Evolutionary conservation across 2,113 vertebrate genomes (phyloP).

Genomic region (Planiliza haematocheilus): DNA sequence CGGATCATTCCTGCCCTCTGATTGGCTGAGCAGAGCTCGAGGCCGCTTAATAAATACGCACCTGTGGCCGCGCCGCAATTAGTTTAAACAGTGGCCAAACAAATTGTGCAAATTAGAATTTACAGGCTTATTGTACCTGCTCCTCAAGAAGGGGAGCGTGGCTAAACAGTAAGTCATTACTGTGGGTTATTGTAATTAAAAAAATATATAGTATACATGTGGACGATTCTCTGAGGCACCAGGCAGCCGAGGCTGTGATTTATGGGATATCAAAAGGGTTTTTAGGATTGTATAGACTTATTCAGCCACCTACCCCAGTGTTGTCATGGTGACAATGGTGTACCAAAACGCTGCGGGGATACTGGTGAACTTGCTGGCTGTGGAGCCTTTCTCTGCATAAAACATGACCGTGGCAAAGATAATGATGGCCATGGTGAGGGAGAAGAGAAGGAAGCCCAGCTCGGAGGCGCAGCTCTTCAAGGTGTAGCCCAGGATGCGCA

Average conservation of each 20-base stretch:
- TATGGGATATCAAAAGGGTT: neutral
- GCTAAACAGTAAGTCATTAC: neutral
- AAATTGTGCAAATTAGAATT: neutral
- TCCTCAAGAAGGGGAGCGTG: neutral
- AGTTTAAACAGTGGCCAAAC: constrained; percentile 1
- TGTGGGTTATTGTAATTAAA: neutral
- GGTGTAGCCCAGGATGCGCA: constrained; percentile 98
- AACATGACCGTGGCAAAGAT: constrained; percentile 99
- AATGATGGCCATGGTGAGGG: constrained; percentile 99
- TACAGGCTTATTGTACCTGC: neutral
- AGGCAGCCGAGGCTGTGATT: neutral
- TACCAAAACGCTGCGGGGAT: constrained; percentile 99
- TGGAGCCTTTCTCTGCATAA: constrained; percentile 98
- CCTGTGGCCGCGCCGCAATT: constrained; percentile 57
- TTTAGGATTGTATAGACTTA: constrained; percentile 7
- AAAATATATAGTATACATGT: neutral
- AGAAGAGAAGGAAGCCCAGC: constrained; percentile 98
- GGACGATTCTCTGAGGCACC: neutral
- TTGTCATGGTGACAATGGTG: constrained; percentile 99
- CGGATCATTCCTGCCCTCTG: constrained; percentile 13
- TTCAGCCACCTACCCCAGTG: constrained; percentile 91
- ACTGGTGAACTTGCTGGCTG: constrained; percentile 99
- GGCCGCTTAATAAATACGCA: constrained; percentile 46
- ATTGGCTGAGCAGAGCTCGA: constrained; percentile 34
- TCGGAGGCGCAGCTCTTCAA: constrained; percentile 99